Evolutionary conservation across 2,797 vertebrate genomes (phyloP).

Genomic region (Acipenser ruthenus): DNA sequence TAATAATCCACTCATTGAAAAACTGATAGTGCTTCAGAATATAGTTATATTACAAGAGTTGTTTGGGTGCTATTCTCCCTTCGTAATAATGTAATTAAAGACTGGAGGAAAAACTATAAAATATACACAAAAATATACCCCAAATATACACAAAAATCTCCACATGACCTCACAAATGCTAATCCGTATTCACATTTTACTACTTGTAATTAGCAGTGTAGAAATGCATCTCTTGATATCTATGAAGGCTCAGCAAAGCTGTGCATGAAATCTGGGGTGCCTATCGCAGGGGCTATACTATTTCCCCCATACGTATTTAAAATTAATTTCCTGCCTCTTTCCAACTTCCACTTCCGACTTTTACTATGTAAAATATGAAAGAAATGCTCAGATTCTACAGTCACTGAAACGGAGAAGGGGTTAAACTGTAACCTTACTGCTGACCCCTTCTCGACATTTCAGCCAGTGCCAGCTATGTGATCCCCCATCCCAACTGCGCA

Average conservation of each 20-base stretch:
- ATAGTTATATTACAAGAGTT: too few species aligned
- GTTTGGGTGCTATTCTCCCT: too few species aligned
- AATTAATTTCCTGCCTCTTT: not conserved
- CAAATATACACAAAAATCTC: too few species aligned
- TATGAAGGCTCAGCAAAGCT: conserved; percentile 48
- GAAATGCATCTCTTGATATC: conserved; percentile 43
- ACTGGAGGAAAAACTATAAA: too few species aligned
- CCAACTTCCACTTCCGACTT: not conserved
- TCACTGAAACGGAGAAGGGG: not conserved
- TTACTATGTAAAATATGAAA: too few species aligned
- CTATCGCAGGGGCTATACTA: conserved; percentile 22
- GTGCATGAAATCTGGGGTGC: conserved; percentile 45
- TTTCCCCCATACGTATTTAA: conserved; percentile 1
- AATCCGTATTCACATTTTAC: not conserved
- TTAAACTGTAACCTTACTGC: not conserved
- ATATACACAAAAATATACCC: too few species aligned
- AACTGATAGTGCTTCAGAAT: too few species aligned
- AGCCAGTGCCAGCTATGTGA: too few species aligned
- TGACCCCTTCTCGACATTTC: too few species aligned
- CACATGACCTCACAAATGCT: too few species aligned
- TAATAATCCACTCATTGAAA: too few species aligned
- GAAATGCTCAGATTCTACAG: not conserved
- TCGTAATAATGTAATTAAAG: too few species aligned
- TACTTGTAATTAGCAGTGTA: not conserved
- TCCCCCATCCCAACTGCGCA: not conserved